Evolutionary conservation across 2,797 vertebrate genomes (phyloP).

Genomic region (Australoheros facetus): DNA sequence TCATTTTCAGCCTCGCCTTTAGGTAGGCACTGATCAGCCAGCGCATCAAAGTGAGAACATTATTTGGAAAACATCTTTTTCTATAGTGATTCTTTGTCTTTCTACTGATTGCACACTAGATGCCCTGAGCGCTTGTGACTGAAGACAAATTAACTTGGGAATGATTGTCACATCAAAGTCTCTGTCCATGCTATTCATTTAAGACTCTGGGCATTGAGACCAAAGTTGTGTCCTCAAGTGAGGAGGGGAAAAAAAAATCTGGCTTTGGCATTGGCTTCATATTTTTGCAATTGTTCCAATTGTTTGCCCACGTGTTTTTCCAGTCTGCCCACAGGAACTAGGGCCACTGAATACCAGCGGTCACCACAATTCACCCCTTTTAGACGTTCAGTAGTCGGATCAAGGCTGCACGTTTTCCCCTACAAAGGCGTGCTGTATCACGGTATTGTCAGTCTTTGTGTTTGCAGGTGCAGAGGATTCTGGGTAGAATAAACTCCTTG

Average conservation of each 20-base stretch:
- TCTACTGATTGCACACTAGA: slow-evolving; percentile 57
- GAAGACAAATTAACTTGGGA: slow-evolving; percentile 75
- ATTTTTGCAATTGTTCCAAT: slow-evolving; percentile 47
- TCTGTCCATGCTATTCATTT: slow-evolving; percentile 49
- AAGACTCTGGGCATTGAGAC: slow-evolving; percentile 55
- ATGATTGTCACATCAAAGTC: slow-evolving; percentile 72
- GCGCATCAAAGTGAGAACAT: slow-evolving; percentile 58
- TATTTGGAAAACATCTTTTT: slow-evolving; percentile 50
- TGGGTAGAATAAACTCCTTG: slow-evolving; percentile 32
- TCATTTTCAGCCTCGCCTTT: slow-evolving; percentile 55
- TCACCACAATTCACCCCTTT: slow-evolving; percentile 33
- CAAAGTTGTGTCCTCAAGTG: slow-evolving; percentile 57
- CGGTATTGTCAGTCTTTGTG: slow-evolving; percentile 22
- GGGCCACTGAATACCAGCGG: slow-evolving; percentile 20
- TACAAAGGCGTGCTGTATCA: slow-evolving; percentile 11
- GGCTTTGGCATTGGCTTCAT: slow-evolving; percentile 29
- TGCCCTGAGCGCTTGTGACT: slow-evolving; percentile 66
- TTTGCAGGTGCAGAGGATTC: slow-evolving; percentile 11
- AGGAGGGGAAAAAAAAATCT: slow-evolving; percentile 11
- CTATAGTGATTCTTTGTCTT: slow-evolving; percentile 58
- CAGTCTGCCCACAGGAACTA: slow-evolving; percentile 22
- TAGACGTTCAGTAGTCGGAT: slow-evolving; percentile 34
- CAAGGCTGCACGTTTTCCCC: slow-evolving; percentile 34
- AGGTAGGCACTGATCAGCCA: slow-evolving; percentile 55
- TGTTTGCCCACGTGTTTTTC: slow-evolving; percentile 32